A percentile compares a stretch with the other conserved stretches of the same genome.
phyloP scores from a whole-genome alignment of 2,888 invertebrate genomes.

The Agrotis segetum region DNA sequence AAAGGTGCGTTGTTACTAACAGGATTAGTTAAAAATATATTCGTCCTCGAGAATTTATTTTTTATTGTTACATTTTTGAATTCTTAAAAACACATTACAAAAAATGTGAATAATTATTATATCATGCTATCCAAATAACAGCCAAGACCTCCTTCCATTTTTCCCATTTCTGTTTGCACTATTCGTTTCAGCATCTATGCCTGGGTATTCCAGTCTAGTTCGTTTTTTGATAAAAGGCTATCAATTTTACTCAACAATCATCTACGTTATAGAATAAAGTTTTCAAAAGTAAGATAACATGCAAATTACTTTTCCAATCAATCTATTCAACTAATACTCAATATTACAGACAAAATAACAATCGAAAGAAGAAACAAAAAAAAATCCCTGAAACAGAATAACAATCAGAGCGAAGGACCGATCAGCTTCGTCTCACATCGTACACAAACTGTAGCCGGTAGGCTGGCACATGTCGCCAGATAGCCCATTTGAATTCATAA shows the following conservation, averaged over 20 bases:
- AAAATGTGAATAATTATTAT: background rate
- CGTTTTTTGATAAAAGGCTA: background rate
- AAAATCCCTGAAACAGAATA: constrained; percentile 2
- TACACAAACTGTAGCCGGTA: constrained; percentile 40
- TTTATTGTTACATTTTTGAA: background rate
- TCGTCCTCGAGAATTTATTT: no score
- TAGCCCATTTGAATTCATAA: constrained; percentile 68
- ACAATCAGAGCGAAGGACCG: constrained; percentile 4
- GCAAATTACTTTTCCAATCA: background rate
- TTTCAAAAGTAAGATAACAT: background rate
- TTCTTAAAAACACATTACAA: background rate
- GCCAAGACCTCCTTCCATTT: no score
- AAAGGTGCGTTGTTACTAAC: background rate
- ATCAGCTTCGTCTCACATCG: constrained; percentile 30
- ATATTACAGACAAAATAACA: background rate
- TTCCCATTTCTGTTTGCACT: no score
- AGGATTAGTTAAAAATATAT: background rate
- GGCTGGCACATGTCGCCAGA: constrained; percentile 60
- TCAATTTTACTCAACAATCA: no score
- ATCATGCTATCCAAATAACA: background rate
- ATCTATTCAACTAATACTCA: background rate
- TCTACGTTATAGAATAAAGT: no score
- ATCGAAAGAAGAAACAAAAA: background rate
- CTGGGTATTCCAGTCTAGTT: background rate
- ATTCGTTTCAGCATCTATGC: background rate